A percentile compares a stretch with the other conserved stretches of the same genome.
Evolutionary conservation across 1,140 invertebrate species (phyloP).

Genomic region (Lordiphosa clarofinis): DNA sequence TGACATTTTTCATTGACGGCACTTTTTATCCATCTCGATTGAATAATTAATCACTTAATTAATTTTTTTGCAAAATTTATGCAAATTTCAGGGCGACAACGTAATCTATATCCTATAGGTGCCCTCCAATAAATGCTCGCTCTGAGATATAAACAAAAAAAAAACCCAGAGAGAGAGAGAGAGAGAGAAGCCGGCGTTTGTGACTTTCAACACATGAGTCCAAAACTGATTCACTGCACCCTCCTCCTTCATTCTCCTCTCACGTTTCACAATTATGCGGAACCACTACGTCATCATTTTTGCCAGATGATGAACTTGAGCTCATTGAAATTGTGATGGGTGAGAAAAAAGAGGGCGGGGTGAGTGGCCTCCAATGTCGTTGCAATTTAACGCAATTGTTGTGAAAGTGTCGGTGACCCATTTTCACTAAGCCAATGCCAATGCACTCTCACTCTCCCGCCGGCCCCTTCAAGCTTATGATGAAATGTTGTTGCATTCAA

Average conservation of each 20-base stretch:
- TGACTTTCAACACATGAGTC: slow-evolving; percentile 48
- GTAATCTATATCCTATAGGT: too few relatives aligned
- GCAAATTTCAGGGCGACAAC: too few relatives aligned
- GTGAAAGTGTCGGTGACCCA: slow-evolving; percentile 48
- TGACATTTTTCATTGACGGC: too few relatives aligned
- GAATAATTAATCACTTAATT: too few relatives aligned
- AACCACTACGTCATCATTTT: slow-evolving; percentile 25
- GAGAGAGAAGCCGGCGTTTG: slow-evolving; percentile 39
- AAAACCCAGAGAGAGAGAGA: too few relatives aligned
- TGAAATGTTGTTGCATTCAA: slow-evolving; percentile 31
- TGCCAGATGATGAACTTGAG: slow-evolving; percentile 21
- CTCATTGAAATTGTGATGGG: background rate
- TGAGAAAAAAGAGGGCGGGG: too few relatives aligned
- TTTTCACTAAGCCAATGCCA: slow-evolving; percentile 31
- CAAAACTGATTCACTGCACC: slow-evolving; percentile 49
- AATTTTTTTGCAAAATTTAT: too few relatives aligned
- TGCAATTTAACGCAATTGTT: slow-evolving; percentile 38
- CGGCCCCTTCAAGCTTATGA: slow-evolving; percentile 7
- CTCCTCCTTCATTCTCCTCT: background rate
- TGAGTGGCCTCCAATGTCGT: slow-evolving; percentile 26
- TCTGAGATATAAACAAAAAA: too few relatives aligned
- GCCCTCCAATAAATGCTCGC: too few relatives aligned
- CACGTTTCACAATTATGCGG: slow-evolving; percentile 38
- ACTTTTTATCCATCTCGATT: too few relatives aligned
- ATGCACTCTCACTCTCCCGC: slow-evolving; percentile 21